phyloP scores from a whole-genome alignment of 2,888 invertebrate genomes.

The Podotricha telesiphe region DNA sequence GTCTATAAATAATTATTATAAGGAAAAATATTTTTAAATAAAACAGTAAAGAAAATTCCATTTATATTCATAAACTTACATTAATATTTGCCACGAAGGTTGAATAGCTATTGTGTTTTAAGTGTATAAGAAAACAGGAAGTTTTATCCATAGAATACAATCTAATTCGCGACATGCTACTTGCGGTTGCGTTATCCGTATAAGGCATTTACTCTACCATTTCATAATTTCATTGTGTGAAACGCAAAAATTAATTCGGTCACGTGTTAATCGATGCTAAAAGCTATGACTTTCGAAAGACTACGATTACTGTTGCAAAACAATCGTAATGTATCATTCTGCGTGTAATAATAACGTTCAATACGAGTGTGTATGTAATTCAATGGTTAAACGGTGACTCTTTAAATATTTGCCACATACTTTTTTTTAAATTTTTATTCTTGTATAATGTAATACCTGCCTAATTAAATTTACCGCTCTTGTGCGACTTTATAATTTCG shows the following conservation, averaged over 20 bases:
- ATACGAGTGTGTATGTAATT: background rate
- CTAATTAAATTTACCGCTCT: no score
- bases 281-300: constrained; percentile 37
- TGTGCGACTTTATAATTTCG: no score
- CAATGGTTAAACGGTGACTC: background rate
- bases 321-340: constrained; percentile 32
- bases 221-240: constrained; percentile 32
- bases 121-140: constrained; percentile 37
- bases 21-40: background rate
- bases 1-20: background rate
- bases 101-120: constrained; percentile 17
- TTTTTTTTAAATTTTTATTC: no score
- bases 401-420: background rate
- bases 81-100: constrained; percentile 16
- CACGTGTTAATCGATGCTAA: constrained; percentile 36
- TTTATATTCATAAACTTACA: constrained; percentile 5
- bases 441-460: no score
- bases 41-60: background rate
- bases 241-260: constrained; percentile 39
- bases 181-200: constrained; percentile 17
- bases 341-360: constrained; percentile 37
- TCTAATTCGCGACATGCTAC: constrained; percentile 30
- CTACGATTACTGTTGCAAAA: constrained; percentile 40
- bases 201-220: constrained; percentile 24
- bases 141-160: constrained; percentile 24